Evolutionary conservation across 1,140 invertebrate species (phyloP).

Genomic region (Antheraea pernyi): DNA sequence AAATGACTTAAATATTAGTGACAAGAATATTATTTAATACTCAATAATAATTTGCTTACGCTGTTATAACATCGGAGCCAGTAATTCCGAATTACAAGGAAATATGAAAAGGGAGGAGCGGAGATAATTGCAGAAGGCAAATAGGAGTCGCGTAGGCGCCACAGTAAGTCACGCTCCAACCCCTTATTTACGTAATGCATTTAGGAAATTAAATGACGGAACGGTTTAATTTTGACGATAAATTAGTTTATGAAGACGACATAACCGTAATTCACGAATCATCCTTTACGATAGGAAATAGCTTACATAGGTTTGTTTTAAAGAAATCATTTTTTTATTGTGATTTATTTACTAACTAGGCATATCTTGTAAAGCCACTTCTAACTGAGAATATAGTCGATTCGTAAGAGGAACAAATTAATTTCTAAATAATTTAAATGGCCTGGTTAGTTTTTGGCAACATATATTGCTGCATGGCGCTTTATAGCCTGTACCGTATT

Average conservation of each 20-base stretch:
- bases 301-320: too few relatives aligned
- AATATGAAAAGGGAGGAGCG: constrained; percentile 13
- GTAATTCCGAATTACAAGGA: constrained; percentile 15
- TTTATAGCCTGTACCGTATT: neutral
- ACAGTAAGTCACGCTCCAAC: constrained; percentile 12
- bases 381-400: neutral
- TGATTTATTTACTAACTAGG: too few relatives aligned
- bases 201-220: constrained; percentile 13
- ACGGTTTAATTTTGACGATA: neutral
- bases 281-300: neutral
- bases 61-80: neutral
- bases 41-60: neutral
- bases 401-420: neutral
- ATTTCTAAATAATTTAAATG: neutral
- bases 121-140: constrained; percentile 7
- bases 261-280: neutral
- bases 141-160: constrained; percentile 10
- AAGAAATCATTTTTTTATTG: too few relatives aligned
- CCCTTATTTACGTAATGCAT: constrained; percentile 16
- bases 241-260: constrained; percentile 6
- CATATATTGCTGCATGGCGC: neutral
- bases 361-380: too few relatives aligned
- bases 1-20: neutral
- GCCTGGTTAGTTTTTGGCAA: neutral
- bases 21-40: neutral